A percentile compares a stretch with the other conserved stretches of the same genome.
phyloP scores from a whole-genome alignment of 2,888 invertebrate genomes.

The Spicauda simplicius region DNA sequence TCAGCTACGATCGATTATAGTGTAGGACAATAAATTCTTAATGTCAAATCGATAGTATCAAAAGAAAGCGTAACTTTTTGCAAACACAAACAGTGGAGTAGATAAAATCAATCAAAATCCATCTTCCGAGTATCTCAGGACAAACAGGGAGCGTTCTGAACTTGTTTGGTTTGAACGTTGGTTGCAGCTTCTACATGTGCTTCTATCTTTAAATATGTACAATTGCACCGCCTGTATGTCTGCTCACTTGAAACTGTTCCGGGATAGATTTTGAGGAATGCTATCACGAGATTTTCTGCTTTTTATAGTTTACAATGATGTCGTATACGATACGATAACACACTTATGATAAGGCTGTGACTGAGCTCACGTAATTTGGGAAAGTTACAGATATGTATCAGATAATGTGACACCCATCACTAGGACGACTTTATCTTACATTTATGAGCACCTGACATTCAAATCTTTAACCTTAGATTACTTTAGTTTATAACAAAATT shows the following conservation, averaged over 20 bases:
- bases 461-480: too few relatives aligned
- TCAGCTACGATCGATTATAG: conserved; percentile 31
- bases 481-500: too few relatives aligned
- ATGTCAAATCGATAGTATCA: conserved; percentile 18
- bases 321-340: too few relatives aligned
- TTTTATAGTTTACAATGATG: too few relatives aligned
- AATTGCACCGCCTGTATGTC: neutral
- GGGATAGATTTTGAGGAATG: neutral
- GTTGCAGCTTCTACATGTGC: conserved; percentile 55
- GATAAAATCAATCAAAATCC: conserved; percentile 75
- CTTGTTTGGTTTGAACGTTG: conserved; percentile 64
- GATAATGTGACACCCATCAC: too few relatives aligned
- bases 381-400: too few relatives aligned
- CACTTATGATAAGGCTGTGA: too few relatives aligned
- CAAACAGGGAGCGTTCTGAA: conserved; percentile 65
- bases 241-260: neutral
- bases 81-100: conserved; percentile 38
- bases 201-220: conserved; percentile 1
- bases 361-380: too few relatives aligned
- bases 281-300: too few relatives aligned
- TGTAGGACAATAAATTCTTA: conserved; percentile 5
- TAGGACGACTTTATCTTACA: too few relatives aligned
- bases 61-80: conserved; percentile 48
- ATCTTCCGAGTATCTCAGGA: conserved; percentile 65
- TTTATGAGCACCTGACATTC: too few relatives aligned